Evolutionary conservation across 2,113 vertebrate species (phyloP).

Genomic region (Xiphias gladius): DNA sequence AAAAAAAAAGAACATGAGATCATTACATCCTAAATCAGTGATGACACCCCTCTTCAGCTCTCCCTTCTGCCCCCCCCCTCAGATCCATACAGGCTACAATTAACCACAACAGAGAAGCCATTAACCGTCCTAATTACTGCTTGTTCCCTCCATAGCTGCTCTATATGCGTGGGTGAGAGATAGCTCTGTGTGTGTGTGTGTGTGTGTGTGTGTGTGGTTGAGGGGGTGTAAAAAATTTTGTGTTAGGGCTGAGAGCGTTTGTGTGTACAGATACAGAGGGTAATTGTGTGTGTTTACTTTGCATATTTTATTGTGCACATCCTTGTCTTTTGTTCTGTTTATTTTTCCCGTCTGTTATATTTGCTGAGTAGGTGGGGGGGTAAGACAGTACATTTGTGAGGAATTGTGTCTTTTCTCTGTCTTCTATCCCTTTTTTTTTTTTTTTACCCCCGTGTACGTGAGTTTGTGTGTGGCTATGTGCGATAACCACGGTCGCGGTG

Average conservation of each 20-base stretch:
- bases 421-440: not conserved
- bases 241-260: conserved; percentile 13
- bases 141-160: conserved; percentile 68
- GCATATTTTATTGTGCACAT: not conserved
- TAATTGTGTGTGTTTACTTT: not conserved
- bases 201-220: not conserved
- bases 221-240: not conserved
- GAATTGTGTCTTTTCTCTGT: not conserved
- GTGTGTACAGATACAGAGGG: not conserved
- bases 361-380: not conserved
- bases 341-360: not conserved
- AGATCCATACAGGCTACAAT: conserved; percentile 76
- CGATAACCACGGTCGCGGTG: conserved; percentile 12
- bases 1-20: conserved; percentile 31
- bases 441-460: not conserved
- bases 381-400: not conserved
- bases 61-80: not conserved
- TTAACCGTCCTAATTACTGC: conserved; percentile 77
- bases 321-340: not conserved
- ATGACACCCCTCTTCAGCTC: conserved; percentile 33
- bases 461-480: not conserved
- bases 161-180: conserved; percentile 56
- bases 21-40: conserved; percentile 25
- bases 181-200: not conserved
- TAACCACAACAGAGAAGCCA: conserved; percentile 79